A percentile compares a stretch with the other conserved stretches of the same genome.
These are phyloP conservation scores for Buceros bicornis DNA, from an alignment of 2,797 vertebrate species.

Conservation along the genomic window DNA sequence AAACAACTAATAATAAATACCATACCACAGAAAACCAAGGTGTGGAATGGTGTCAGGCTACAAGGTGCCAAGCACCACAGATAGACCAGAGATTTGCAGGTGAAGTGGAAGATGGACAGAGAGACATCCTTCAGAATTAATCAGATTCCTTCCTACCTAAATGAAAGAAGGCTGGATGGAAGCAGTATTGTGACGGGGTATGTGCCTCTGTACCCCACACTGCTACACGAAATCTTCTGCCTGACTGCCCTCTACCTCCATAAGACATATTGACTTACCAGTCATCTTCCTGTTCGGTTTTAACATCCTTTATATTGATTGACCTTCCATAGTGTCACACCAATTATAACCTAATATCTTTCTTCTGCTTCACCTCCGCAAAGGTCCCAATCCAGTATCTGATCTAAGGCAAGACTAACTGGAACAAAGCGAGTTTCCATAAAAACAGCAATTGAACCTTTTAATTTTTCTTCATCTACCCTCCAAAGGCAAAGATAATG, in stretches of 20 bases:
- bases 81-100: background rate
- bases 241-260: background rate
- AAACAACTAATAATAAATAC: conserved; percentile 18
- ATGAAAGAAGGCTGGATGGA: background rate
- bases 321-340: background rate
- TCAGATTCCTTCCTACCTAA: background rate
- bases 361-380: background rate
- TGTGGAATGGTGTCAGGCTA: background rate
- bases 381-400: background rate
- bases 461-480: background rate
- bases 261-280: background rate
- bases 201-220: background rate
- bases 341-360: background rate
- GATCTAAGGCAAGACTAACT: background rate
- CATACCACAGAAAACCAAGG: background rate
- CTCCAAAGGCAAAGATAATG: background rate
- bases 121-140: background rate
- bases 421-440: background rate
- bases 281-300: background rate
- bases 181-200: background rate
- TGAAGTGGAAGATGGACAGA: background rate
- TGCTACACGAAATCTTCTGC: background rate
- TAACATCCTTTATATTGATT: background rate
- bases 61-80: background rate
- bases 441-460: background rate